phyloP scores from a whole-genome alignment of 2,113 vertebrate genomes.

The Epinephelus lanceolatus region DNA sequence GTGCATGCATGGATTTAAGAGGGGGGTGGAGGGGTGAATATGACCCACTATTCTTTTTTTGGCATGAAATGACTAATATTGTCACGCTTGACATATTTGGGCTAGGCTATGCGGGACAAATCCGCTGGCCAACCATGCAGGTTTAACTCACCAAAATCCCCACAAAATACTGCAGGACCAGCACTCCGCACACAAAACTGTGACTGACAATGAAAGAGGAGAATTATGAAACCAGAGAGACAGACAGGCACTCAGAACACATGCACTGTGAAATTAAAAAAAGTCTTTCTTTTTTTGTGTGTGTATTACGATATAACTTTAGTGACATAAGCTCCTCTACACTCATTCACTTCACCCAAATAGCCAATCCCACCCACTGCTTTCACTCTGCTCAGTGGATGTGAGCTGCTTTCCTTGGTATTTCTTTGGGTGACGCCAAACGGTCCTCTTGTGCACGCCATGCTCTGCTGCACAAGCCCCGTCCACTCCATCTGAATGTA shows the following conservation, averaged over 20 bases:
- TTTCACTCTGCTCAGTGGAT: slow-evolving; percentile 10
- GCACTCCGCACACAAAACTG: background rate
- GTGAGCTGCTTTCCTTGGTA: slow-evolving; percentile 31
- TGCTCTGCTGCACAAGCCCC: background rate
- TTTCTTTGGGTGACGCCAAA: slow-evolving; percentile 12
- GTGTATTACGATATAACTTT: slow-evolving; percentile 20
- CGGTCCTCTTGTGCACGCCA: background rate
- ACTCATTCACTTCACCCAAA: slow-evolving; percentile 17
- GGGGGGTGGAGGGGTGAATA: slow-evolving; percentile 39
- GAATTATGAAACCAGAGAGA: background rate
- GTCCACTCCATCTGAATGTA: slow-evolving; percentile 1
- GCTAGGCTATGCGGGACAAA: slow-evolving; percentile 45
- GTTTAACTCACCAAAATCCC: slow-evolving; percentile 42
- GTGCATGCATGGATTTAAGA: slow-evolving; percentile 54
- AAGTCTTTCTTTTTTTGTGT: slow-evolving; percentile 20
- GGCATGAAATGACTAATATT: slow-evolving; percentile 73
- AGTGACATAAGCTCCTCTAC: slow-evolving; percentile 35
- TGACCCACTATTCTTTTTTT: slow-evolving; percentile 76
- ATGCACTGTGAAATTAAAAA: slow-evolving; percentile 16
- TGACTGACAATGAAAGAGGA: background rate
- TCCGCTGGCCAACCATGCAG: slow-evolving; percentile 29
- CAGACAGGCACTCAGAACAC: background rate
- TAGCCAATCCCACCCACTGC: slow-evolving; percentile 11
- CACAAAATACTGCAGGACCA: background rate
- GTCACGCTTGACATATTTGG: slow-evolving; percentile 74